These are phyloP conservation scores for Thaumatotibia leucotreta DNA, from an alignment of 1,140 invertebrate genomes.

Conservation along the genomic window DNA sequence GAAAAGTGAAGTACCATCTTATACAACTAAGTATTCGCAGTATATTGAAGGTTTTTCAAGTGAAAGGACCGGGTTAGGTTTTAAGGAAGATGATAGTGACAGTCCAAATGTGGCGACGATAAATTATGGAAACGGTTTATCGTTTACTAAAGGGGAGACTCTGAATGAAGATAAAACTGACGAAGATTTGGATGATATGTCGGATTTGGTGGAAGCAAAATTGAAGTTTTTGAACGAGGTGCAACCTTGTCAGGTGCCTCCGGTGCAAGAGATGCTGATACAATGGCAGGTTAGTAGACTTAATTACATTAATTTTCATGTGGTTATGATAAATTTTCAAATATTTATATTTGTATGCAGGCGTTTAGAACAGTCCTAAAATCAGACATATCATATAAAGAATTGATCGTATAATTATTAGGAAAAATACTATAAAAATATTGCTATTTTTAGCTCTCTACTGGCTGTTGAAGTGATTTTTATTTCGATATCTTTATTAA, in stretches of 20 bases:
- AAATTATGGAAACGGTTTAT: conserved; percentile 58
- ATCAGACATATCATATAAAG: too few species aligned
- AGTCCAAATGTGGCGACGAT: conserved; percentile 48
- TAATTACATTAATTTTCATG: not conserved
- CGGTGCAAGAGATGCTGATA: conserved; percentile 63
- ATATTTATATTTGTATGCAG: too few species aligned
- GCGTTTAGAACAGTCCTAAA: too few species aligned
- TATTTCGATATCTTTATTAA: too few species aligned
- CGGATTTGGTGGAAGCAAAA: conserved; percentile 54
- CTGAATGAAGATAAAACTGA: conserved; percentile 63
- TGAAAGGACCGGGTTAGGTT: conserved; percentile 62
- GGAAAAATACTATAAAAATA: too few species aligned
- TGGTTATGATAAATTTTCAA: not conserved
- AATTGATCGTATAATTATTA: too few species aligned
- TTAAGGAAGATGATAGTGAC: conserved; percentile 42
- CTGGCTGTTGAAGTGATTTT: too few species aligned
- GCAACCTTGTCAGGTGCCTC: conserved; percentile 44
- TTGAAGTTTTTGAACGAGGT: conserved; percentile 57
- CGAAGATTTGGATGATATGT: conserved; percentile 50
- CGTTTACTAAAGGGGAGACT: conserved; percentile 62
- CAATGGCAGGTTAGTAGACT: conserved; percentile 56
- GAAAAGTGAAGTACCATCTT: conserved; percentile 42
- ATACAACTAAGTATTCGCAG: conserved; percentile 66
- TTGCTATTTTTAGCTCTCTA: too few species aligned
- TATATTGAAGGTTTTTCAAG: conserved; percentile 60